Conservation (phyloP, 2,888 invertebrate species). For the Cistogaster globosa region DNA sequence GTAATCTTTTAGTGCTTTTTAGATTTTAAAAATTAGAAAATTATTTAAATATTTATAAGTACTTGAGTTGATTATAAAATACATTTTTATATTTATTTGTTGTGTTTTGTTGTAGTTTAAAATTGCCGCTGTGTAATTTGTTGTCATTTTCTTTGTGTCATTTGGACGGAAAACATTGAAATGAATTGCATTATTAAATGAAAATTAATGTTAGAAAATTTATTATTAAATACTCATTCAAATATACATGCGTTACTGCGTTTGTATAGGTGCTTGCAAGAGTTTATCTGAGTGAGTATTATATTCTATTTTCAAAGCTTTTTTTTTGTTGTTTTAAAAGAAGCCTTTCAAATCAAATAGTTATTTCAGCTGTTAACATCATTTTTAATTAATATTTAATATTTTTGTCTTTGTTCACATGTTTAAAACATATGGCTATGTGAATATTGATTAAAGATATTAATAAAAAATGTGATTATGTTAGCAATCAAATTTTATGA, state of each 20-base stretch:
- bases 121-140: neutral
- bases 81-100: neutral
- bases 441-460: too few species aligned
- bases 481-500: too few species aligned
- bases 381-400: neutral
- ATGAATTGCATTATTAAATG: conserved; percentile 47
- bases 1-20: conserved; percentile 20
- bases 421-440: too few species aligned
- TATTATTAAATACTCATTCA: neutral
- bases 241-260: neutral
- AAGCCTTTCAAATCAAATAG: neutral
- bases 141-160: conserved; percentile 12
- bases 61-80: conserved; percentile 50
- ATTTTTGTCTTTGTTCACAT: neutral
- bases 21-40: conserved; percentile 41
- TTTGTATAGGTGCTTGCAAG: neutral
- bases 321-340: neutral
- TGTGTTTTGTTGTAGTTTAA: neutral
- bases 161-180: conserved; percentile 19
- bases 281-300: neutral
- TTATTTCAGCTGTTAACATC: neutral
- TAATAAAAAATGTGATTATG: too few species aligned
- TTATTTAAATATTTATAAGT: conserved; percentile 63
- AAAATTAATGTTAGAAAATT: conserved; percentile 34
- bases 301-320: too few species aligned